Percentiles rank a stretch among this genome's conserved stretches.
phyloP scores from a whole-genome alignment of 35 echinoderm and acorn worm genomes.

The Stichopus chloronotus region DNA sequence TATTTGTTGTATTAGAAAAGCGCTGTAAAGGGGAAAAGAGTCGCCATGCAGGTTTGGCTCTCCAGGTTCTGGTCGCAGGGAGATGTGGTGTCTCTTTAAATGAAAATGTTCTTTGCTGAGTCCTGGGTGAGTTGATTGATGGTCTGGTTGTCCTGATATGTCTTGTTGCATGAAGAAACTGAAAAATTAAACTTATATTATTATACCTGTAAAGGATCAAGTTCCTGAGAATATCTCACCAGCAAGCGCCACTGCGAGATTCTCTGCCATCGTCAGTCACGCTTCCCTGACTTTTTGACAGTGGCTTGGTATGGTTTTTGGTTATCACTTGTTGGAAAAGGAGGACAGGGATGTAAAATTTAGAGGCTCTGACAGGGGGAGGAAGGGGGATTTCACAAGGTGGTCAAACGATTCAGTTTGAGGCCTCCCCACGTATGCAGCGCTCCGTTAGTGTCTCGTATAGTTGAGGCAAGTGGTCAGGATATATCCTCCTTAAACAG shows the following conservation, averaged over 20 bases:
- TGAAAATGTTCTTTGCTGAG: too few relatives aligned
- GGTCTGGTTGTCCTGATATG: not conserved
- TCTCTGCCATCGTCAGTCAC: not conserved
- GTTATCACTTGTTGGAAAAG: not conserved
- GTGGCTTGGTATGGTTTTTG: not conserved
- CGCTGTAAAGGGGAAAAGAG: too few relatives aligned
- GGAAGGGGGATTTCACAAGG: not conserved
- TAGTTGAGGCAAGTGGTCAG: too few relatives aligned
- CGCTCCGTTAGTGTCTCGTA: too few relatives aligned
- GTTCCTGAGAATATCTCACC: not conserved
- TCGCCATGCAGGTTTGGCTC: too few relatives aligned
- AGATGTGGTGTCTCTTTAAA: too few relatives aligned
- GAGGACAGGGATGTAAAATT: not conserved
- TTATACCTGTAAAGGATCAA: not conserved
- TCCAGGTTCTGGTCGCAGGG: too few relatives aligned
- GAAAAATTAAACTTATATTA: not conserved
- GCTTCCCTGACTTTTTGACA: not conserved
- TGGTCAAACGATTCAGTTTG: not conserved
- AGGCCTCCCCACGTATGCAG: not conserved
- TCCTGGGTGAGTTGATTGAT: not conserved
- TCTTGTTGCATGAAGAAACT: conserved; percentile 7
- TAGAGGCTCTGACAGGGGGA: not conserved
- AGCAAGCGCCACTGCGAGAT: not conserved
- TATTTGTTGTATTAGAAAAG: too few relatives aligned
- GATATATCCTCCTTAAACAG: too few relatives aligned